Conservation (phyloP, 2,113 vertebrate genomes). For the Anguilla rostrata region DNA sequence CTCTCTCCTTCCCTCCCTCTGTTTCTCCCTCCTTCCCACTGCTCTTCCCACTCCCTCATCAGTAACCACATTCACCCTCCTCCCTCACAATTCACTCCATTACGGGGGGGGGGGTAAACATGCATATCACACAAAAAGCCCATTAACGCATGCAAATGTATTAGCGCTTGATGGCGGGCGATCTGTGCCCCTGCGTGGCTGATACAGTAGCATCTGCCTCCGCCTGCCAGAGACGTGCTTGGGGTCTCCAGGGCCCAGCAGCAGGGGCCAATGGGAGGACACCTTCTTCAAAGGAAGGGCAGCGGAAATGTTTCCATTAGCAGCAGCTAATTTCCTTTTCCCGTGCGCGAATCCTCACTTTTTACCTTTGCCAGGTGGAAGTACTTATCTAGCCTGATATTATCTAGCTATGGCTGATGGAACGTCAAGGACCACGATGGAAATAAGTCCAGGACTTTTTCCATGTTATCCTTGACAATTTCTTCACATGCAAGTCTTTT, state of each 20-base stretch:
- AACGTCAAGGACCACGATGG: no score
- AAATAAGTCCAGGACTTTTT: no score
- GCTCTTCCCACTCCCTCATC: constrained; percentile 17
- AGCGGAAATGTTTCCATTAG: constrained; percentile 4
- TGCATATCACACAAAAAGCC: constrained; percentile 24
- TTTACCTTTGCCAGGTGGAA: no score
- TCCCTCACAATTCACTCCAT: no score
- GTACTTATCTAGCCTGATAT: no score
- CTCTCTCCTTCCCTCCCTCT: neutral
- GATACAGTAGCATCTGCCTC: constrained; percentile 30
- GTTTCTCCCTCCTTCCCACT: no score
- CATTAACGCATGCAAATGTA: constrained; percentile 37
- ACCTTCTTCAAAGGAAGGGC: neutral
- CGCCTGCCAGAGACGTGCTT: neutral
- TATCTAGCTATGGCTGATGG: no score
- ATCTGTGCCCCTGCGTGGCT: neutral
- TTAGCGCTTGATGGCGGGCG: constrained; percentile 19
- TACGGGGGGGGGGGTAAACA: neutral
- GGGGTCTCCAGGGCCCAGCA: neutral
- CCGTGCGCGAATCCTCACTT: neutral
- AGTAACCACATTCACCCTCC: constrained; percentile 25
- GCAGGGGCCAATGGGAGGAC: constrained; percentile 4
- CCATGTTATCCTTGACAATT: no score
- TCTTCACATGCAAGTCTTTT: no score
- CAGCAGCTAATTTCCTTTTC: neutral